Base-by-base conservation (phyloP, 2,888 invertebrate species). In the Hypolimnas misippus region DNA sequence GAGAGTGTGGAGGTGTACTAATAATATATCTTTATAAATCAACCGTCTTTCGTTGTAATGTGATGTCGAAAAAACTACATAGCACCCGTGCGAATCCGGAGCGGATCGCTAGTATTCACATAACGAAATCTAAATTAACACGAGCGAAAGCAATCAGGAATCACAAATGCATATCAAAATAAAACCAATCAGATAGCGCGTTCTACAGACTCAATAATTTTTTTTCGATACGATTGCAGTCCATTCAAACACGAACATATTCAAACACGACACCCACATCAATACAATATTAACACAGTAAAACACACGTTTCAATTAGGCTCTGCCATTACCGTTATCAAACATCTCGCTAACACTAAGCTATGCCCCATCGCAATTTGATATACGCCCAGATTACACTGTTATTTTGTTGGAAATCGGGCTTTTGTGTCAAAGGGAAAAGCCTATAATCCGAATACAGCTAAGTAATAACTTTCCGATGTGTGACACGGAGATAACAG, bases 371-470 rank as follows among this genome's bases (percentile, higher is more conserved):
- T 56, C 55, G 65, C 67, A 56, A 63, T 68, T 63, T 62, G 67
- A 68, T 68, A 66, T 51, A 62, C 61, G 50, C 58, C 46, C 57
- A 63, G 68, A 66, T 68, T 66, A 59, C 61, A 40, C 42, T 54
- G 63, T 66, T 68, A 68, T 66, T 68, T 68, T 62, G 63, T 57
- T 51, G 42, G 55, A 53, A 63, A 69, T 61, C 60, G 38, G 40
- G 56, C 44, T 44, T 38, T 58, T 57, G 57, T 51, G 63, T 63
- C 67, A 65, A 69, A 67, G 69, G 38, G 54, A 25, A 58, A 65
- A 61, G 59, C 63, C 67, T 55, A 66, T 69, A 69, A 69, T 69
- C 67, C 62, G 55, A 57, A 60, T 58, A 38, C 63, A 42, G 42
- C 62, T 53, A 51, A 65, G 59, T 62, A 62, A 65, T 62, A 67